Evolutionary conservation across 2,888 invertebrate species (phyloP).

Genomic region (Latrodectus hesperus): DNA sequence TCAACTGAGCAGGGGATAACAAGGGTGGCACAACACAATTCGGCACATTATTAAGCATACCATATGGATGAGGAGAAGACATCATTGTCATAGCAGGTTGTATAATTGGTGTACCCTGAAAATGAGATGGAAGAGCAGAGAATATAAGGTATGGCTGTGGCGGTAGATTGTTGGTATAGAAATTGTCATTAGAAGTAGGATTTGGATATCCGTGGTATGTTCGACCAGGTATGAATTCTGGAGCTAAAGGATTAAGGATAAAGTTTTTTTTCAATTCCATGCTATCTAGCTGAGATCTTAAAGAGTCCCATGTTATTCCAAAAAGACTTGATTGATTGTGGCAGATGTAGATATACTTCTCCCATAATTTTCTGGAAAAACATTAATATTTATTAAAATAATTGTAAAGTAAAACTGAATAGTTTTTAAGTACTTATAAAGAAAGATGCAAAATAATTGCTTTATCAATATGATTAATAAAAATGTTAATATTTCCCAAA

Average conservation of each 20-base stretch:
- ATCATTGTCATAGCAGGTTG: conserved; percentile 57
- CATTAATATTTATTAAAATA: not conserved
- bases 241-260: conserved; percentile 86
- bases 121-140: conserved; percentile 35
- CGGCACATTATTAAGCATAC: conserved; percentile 31
- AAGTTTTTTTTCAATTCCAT: conserved; percentile 85
- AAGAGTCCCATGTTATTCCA: conserved; percentile 83
- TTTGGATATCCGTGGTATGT: conserved; percentile 44
- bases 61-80: conserved; percentile 50
- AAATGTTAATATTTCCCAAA: no score
- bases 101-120: conserved; percentile 57
- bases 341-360: conserved; percentile 84
- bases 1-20: conserved; percentile 36
- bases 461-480: no score
- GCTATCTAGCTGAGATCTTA: conserved; percentile 82
- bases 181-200: conserved; percentile 19
- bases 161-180: conserved; percentile 25
- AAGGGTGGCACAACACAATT: conserved; percentile 45
- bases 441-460: not conserved
- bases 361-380: conserved; percentile 83
- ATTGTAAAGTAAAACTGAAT: not conserved
- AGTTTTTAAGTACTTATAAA: not conserved
- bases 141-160: conserved; percentile 37
- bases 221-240: conserved; percentile 83
- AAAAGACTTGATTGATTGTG: conserved; percentile 82